phyloP scores from a whole-genome alignment of 2,113 vertebrate genomes.

The Pseudorectes ferrugineus region DNA sequence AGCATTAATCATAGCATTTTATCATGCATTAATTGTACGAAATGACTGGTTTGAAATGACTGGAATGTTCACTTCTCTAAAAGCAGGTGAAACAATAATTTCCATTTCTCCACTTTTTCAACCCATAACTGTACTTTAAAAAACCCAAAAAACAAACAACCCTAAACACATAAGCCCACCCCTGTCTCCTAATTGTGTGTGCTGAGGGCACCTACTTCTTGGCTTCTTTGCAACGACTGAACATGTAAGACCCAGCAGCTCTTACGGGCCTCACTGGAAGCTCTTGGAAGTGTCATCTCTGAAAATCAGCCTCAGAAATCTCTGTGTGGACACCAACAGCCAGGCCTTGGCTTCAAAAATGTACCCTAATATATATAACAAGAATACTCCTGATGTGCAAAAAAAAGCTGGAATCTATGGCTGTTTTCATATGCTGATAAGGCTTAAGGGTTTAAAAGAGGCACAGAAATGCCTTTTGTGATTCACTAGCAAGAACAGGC shows the following conservation, averaged over 20 bases:
- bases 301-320: background rate
- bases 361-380: background rate
- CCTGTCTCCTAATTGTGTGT: rapidly evolving
- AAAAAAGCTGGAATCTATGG: background rate
- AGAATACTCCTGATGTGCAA: background rate
- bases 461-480: background rate
- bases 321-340: background rate
- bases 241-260: background rate
- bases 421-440: background rate
- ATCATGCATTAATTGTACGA: background rate
- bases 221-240: background rate
- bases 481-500: background rate
- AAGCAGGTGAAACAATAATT: background rate
- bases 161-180: background rate
- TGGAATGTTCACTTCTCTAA: background rate
- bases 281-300: background rate
- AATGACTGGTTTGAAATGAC: background rate
- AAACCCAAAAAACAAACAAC: background rate
- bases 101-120: background rate
- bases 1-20: slow-evolving; percentile 16
- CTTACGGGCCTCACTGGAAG: background rate
- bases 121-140: background rate
- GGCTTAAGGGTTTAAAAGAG: background rate
- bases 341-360: background rate
- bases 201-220: background rate